phyloP scores from a whole-genome alignment of 1,140 invertebrate genomes.

The Sycophila sp. region DNA sequence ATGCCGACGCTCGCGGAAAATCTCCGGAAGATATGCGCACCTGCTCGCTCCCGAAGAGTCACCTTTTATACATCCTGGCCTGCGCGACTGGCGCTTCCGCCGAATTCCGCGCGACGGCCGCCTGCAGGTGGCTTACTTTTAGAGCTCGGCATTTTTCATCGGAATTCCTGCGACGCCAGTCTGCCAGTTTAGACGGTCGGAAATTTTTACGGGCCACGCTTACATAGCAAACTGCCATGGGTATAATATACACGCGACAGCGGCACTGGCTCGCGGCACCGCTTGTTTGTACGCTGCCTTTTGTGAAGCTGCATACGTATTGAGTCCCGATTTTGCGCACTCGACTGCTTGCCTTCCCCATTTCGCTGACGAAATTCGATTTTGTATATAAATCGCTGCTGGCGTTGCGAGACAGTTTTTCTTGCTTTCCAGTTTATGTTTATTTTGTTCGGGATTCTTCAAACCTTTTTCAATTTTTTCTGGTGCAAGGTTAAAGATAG shows the following conservation, averaged over 20 bases:
- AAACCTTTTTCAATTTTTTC: too few relatives aligned
- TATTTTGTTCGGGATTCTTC: too few relatives aligned
- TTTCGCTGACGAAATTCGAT: too few relatives aligned
- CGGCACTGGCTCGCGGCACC: too few relatives aligned
- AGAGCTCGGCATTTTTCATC: slow-evolving; percentile 25
- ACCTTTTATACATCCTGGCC: neutral
- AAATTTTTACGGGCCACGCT: neutral
- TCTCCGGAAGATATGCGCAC: slow-evolving; percentile 26
- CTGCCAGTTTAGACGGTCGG: neutral
- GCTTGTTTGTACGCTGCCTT: slow-evolving; percentile 1
- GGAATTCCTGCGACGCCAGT: neutral
- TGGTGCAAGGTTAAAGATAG: too few relatives aligned
- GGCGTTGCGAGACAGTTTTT: too few relatives aligned
- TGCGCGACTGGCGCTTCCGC: neutral
- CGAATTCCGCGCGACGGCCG: neutral
- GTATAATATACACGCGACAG: too few relatives aligned
- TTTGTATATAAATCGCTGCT: too few relatives aligned
- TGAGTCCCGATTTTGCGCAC: neutral
- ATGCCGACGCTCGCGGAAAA: slow-evolving; percentile 44
- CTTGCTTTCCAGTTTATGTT: too few relatives aligned
- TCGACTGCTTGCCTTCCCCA: too few relatives aligned
- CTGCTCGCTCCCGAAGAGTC: slow-evolving; percentile 3
- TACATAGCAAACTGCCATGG: neutral
- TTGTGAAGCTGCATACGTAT: neutral
- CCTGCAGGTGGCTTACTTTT: slow-evolving; percentile 5